Base-by-base conservation (phyloP, 2,888 invertebrate species). In the Hylaea fasciaria region DNA sequence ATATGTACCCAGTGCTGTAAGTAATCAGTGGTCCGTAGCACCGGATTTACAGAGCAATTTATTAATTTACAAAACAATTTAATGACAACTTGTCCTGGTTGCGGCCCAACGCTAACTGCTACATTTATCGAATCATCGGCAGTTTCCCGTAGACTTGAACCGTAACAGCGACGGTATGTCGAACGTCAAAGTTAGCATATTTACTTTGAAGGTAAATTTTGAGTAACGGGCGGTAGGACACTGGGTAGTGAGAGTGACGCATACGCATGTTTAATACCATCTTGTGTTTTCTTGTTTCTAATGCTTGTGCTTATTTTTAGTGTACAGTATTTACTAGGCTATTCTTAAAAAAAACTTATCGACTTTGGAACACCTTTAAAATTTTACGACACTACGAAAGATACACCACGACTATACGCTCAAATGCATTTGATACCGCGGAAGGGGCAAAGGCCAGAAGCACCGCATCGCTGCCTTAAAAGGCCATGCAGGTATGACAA, bases 91-190 rank as follows among this genome's bases (percentile, higher is more conserved):
- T 48, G 56, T 32, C 55, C 55, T 22, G 17, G 32, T 43, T 28
- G 29, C 40, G 57, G 55, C 59, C 63, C 61, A 40, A 29, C 39
- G 35, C 12, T 35, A 29, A 62, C 50, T n/a, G n/a, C n/a, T 63
- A 22, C 48, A 57, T 60, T 68, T 65, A 68, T 70, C 64, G 54
- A 70, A 70, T 68, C 59, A 68, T 60, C 61, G 58, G 51, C 60
- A 57, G 62, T 67, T 64, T 64, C 68, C 63, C 61, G 57, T 60
- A 53, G 45, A 57, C 49, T 56, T 43, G 37, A 58, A 47, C 44
- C 50, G 64, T 52, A 63, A 64, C 59, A 56, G 48, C 55, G 41
- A 35, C 52, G 54, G 49, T 64, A 64, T 64, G 52, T 58, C 41
- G 29, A 60, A 45, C 63, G 65, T 57, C 62, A 65, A 53, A 29